Evolutionary conservation across 1,140 invertebrate genomes (phyloP), one percentile per base, ranked within the genome.

Genomic region (Cydia fagiglandana): DNA sequence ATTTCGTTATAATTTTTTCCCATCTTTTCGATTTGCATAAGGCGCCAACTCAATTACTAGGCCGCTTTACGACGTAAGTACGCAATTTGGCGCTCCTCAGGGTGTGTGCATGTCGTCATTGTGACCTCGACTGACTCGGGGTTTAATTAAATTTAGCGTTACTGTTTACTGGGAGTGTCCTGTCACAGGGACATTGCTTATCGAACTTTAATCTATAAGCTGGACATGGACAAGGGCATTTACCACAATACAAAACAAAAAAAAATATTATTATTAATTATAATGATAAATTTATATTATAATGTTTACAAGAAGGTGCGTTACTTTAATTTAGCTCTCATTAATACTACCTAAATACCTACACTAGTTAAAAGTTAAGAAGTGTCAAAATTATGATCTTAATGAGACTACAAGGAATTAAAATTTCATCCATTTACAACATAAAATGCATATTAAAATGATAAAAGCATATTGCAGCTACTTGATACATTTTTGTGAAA

Each of bases 131-230:
- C 56, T 30, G 24, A 30, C 28, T 68, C 15, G 30, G 28, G 64
- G 13, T 38, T 68, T 68, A 68, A 68, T 68, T 68, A 68, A 68
- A 30, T 68, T 68, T 68, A 68, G 2, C 64, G 24, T 68, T 38
- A 34, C 64, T 34, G 30, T 30, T 38, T n/a, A 68, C 64, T 68
- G 30, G 64, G 64, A 12, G 64, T 68, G 64, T 68, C 64, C 30
- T 30, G 30, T 30, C 4, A 64, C 20, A 38, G 13, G 30, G 64
- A 30, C 64, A 61, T 61, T 61, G 17, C 56, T 61, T 61, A 61
- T 61, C 56, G 56, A 24, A 56, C 53, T 17, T 17, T 24, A 24
- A 61, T 61, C 56, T 61, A 61, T 61, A 61, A 2, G 5, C 17
- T 53, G 50, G 47, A 50, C 0, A 7, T 4, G 13, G n/a, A 47